Percentiles rank a stretch among this genome's conserved stretches.
phyloP scores from a whole-genome alignment of 1,140 invertebrate species.

The Drosophila obscura region DNA sequence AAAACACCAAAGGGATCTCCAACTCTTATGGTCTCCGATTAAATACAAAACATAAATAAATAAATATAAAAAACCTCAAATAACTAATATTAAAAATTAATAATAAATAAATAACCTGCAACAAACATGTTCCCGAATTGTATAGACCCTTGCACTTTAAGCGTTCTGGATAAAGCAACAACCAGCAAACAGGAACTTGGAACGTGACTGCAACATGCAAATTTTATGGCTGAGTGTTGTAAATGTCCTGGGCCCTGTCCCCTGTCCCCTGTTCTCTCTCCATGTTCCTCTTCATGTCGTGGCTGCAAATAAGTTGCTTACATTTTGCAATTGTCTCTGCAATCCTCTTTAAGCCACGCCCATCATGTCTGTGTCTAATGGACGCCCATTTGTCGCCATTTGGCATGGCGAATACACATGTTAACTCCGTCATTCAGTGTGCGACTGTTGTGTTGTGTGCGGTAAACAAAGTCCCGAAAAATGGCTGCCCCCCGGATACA shows the following conservation, averaged over 20 bases:
- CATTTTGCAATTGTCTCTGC: slow-evolving; percentile 51
- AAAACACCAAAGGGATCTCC: too few relatives aligned
- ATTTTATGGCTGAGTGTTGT: slow-evolving; percentile 31
- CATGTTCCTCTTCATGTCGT: not conserved
- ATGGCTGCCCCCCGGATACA: slow-evolving; percentile 5
- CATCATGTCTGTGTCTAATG: slow-evolving; percentile 35
- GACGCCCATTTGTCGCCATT: slow-evolving; percentile 50
- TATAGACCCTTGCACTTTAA: too few relatives aligned
- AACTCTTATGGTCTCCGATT: too few relatives aligned
- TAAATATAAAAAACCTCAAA: too few relatives aligned
- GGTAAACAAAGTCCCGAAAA: slow-evolving; percentile 44
- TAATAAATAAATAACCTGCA: too few relatives aligned
- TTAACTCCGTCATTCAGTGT: slow-evolving; percentile 17
- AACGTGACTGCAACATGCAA: slow-evolving; percentile 50
- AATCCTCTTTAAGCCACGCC: slow-evolving; percentile 17
- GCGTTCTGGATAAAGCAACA: not conserved
- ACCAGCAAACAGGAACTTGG: slow-evolving; percentile 18
- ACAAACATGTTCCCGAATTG: too few relatives aligned
- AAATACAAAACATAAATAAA: too few relatives aligned
- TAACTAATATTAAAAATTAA: too few relatives aligned
- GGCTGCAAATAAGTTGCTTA: slow-evolving; percentile 31
- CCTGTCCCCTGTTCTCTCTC: not conserved
- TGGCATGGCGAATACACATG: slow-evolving; percentile 45
- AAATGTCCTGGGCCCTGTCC: not conserved
- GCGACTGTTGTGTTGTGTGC: slow-evolving; percentile 10